These are phyloP conservation scores for Ophion slaviceki DNA, from an alignment of 2,888 invertebrate species.

Conservation along the genomic window DNA sequence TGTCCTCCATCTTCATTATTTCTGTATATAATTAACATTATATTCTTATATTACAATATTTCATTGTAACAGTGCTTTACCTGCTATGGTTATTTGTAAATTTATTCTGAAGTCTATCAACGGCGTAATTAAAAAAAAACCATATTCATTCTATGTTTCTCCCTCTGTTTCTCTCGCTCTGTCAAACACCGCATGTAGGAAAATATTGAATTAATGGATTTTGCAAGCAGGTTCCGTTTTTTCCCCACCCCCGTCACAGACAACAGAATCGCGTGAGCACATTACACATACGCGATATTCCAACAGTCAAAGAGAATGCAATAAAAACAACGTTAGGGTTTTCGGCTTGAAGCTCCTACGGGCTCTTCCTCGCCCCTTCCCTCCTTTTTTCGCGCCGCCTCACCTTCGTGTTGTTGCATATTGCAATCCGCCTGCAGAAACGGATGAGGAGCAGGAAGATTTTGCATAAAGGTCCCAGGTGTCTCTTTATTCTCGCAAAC, in stretches of 20 bases:
- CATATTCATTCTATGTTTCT: not conserved
- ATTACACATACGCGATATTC: conserved; percentile 11
- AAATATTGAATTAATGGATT: not conserved
- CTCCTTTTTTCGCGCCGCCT: not conserved
- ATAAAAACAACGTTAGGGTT: conserved; percentile 55
- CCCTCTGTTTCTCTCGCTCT: not conserved
- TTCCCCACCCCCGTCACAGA: conserved; percentile 24
- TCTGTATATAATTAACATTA: too few relatives aligned
- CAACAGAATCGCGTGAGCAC: not conserved
- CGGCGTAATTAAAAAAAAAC: not conserved
- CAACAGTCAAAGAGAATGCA: conserved; percentile 42
- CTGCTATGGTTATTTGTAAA: not conserved
- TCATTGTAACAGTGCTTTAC: not conserved
- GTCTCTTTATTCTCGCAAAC: conserved; percentile 63
- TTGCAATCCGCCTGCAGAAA: conserved; percentile 38
- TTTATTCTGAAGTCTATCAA: not conserved
- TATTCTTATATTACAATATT: too few relatives aligned
- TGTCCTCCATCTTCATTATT: too few relatives aligned
- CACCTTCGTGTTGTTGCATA: conserved; percentile 39
- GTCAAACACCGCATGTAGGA: not conserved
- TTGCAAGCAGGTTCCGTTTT: conserved; percentile 17
- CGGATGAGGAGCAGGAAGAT: conserved; percentile 28
- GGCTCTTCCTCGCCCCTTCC: too few relatives aligned
- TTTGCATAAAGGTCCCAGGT: conserved; percentile 62
- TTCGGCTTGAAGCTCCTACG: conserved; percentile 23